Evolutionary conservation across 2,797 vertebrate genomes (phyloP).

Genomic region (Tiaroga cobitis): DNA sequence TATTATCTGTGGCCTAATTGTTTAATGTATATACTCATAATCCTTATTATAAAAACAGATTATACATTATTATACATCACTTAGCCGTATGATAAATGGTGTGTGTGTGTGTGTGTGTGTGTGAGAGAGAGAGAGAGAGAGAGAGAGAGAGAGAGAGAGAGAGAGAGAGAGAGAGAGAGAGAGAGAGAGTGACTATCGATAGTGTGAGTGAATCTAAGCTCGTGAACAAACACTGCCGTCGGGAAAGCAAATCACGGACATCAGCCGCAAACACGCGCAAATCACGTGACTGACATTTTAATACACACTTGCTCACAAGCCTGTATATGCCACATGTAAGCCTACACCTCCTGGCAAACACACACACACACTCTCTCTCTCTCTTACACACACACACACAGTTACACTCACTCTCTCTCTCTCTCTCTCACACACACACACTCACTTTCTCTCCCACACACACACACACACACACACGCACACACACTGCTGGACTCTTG

Average conservation of each 20-base stretch:
- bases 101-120: background rate
- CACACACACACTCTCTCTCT: background rate
- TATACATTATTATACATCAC: too few relatives aligned
- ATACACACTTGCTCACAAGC: background rate
- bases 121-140: too few relatives aligned
- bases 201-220: slow-evolving; percentile 38
- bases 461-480: background rate
- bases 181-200: slow-evolving; percentile 62
- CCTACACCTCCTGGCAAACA: background rate
- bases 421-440: too few relatives aligned
- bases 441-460: too few relatives aligned
- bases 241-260: slow-evolving; percentile 13
- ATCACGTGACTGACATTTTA: slow-evolving; percentile 23
- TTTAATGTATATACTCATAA: background rate
- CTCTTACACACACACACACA: too few relatives aligned
- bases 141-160: too few relatives aligned
- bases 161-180: too few relatives aligned
- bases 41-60: background rate
- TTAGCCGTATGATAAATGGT: background rate
- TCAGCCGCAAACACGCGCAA: slow-evolving; percentile 5
- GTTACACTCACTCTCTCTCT: background rate
- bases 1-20: background rate
- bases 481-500: background rate
- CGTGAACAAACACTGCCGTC: slow-evolving; percentile 26
- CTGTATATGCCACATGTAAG: background rate